These are phyloP conservation scores for Saturnia japonica DNA, from an alignment of 2,888 invertebrate genomes.

Conservation along the genomic window DNA sequence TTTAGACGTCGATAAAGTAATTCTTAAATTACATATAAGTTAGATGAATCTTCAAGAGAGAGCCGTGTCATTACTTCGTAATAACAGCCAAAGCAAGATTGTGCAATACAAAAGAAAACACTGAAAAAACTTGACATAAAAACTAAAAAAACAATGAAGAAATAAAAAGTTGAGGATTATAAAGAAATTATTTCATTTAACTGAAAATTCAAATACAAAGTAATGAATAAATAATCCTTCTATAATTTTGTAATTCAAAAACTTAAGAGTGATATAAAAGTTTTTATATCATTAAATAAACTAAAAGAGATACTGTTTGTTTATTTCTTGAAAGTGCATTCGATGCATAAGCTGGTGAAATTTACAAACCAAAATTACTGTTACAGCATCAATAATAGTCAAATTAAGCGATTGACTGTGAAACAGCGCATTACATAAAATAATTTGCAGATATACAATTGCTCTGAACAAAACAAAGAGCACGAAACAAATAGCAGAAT, in stretches of 20 bases:
- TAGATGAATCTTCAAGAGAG: not conserved
- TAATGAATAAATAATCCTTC: not conserved
- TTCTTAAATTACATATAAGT: not conserved
- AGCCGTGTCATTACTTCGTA: not conserved
- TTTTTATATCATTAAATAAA: not conserved
- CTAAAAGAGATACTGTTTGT: not conserved
- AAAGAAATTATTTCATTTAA: not conserved
- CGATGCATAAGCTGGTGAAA: not conserved
- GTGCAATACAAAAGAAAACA: not conserved
- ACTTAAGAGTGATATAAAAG: not conserved
- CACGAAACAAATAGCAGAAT: not conserved
- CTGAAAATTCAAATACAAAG: not conserved
- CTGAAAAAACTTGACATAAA: not conserved
- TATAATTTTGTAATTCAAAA: not conserved
- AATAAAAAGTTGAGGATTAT: not conserved
- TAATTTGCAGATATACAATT: not conserved
- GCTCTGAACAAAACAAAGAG: not conserved
- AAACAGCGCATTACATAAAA: not conserved
- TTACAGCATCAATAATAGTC: conserved; percentile 1
- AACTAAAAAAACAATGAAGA: not conserved
- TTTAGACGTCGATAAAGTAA: not conserved
- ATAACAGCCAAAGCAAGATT: not conserved
- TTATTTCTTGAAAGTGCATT: not conserved
- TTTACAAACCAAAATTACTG: not conserved
- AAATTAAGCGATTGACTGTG: conserved; percentile 3